Evolutionary conservation across 2,113 vertebrate species (phyloP).

Genomic region (Rhodinocichla rosea): DNA sequence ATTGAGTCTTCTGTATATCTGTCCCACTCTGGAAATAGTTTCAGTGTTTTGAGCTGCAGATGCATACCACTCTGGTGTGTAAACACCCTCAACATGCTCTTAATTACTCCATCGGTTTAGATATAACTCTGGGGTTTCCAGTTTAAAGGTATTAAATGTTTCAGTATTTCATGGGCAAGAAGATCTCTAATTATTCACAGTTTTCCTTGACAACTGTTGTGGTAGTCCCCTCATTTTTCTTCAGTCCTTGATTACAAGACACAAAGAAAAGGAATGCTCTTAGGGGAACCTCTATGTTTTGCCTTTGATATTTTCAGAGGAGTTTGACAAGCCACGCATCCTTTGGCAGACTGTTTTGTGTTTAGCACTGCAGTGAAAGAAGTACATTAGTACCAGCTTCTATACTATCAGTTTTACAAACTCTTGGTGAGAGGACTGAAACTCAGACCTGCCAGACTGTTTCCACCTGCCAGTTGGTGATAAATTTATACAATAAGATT

Average conservation of each 20-base stretch:
- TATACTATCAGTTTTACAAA: background rate
- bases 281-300: background rate
- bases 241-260: background rate
- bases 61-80: background rate
- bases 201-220: background rate
- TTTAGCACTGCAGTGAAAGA: background rate
- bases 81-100: background rate
- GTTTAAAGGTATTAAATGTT: background rate
- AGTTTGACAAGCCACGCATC: background rate
- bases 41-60: background rate
- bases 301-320: background rate
- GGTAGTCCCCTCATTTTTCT: background rate
- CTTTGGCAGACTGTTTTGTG: background rate
- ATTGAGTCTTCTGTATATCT: background rate
- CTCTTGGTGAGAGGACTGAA: background rate
- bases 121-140: background rate
- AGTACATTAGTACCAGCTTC: background rate
- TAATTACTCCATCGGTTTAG: background rate
- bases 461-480: background rate
- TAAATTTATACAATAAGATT: background rate
- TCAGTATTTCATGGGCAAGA: background rate
- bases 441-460: background rate
- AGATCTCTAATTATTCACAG: background rate
- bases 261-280: background rate
- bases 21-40: background rate